These are phyloP conservation scores for Diabrotica balteata DNA, from an alignment of 2,888 invertebrate genomes.

Conservation along the genomic window DNA sequence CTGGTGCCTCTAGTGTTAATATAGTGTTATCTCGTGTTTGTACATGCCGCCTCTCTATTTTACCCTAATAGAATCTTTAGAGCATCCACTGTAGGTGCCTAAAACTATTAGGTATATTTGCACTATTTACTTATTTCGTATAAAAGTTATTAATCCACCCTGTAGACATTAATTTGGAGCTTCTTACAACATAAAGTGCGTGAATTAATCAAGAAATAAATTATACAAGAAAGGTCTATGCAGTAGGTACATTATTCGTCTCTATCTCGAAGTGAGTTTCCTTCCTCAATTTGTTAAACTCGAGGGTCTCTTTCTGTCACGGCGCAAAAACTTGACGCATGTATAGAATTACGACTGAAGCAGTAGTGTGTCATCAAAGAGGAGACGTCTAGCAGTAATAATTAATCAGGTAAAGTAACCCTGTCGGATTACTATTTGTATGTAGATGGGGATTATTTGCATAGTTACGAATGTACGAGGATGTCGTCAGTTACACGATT, in stretches of 20 bases:
- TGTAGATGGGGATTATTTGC: constrained; percentile 38
- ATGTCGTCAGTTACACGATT: too few relatives aligned
- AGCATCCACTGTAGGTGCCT: too few relatives aligned
- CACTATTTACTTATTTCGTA: too few relatives aligned
- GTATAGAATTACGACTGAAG: constrained; percentile 40
- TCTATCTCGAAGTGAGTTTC: constrained; percentile 35
- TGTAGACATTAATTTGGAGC: background rate
- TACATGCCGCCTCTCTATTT: too few relatives aligned
- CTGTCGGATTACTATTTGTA: constrained; percentile 40
- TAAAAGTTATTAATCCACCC: background rate
- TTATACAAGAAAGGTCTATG: constrained; percentile 28
- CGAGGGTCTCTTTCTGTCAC: constrained; percentile 24
- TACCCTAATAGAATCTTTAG: too few relatives aligned
- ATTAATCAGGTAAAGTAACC: constrained; percentile 45
- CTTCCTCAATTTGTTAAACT: constrained; percentile 40
- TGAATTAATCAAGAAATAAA: constrained; percentile 36
- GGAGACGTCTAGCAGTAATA: constrained; percentile 44
- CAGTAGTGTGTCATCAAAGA: constrained; percentile 42
- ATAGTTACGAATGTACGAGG: constrained; percentile 14
- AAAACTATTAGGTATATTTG: too few relatives aligned
- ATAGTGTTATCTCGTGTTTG: too few relatives aligned
- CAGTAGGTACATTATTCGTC: constrained; percentile 30
- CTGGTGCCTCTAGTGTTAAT: too few relatives aligned
- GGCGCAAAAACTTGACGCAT: constrained; percentile 42
- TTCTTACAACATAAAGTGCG: constrained; percentile 15